A percentile compares a stretch with the other conserved stretches of the same genome.
These are phyloP conservation scores for Chrysodeixis includens DNA, from an alignment of 2,888 invertebrate genomes.

Conservation along the genomic window DNA sequence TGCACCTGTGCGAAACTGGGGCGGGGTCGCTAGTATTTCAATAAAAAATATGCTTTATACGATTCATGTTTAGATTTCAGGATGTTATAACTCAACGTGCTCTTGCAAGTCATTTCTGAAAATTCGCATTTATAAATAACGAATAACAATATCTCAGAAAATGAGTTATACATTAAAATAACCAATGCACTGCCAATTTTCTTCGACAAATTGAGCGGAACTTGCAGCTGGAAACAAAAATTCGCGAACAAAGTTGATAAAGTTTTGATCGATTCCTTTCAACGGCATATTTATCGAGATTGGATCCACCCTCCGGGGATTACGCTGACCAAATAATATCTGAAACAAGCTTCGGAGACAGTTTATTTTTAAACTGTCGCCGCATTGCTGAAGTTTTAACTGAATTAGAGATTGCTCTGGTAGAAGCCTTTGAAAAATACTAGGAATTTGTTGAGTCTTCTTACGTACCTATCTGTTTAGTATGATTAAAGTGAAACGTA, in stretches of 20 bases:
- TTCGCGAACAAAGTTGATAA: constrained; percentile 9
- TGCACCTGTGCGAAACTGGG: too few species aligned
- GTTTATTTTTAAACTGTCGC: constrained; percentile 7
- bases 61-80: too few species aligned
- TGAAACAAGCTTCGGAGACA: not conserved
- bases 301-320: constrained; percentile 5
- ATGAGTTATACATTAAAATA: not conserved
- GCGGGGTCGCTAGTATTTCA: too few species aligned
- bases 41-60: too few species aligned
- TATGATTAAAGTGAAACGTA: not conserved
- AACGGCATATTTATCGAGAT: constrained; percentile 12
- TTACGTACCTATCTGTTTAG: not conserved
- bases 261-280: constrained; percentile 18
- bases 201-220: constrained; percentile 5
- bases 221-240: constrained; percentile 3
- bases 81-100: too few species aligned
- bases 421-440: not conserved
- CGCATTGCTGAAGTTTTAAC: constrained; percentile 4
- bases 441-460: not conserved
- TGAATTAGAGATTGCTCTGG: not conserved
- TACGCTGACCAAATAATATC: not conserved
- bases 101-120: too few species aligned
- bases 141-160: not conserved
- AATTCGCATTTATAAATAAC: too few species aligned
- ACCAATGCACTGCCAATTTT: not conserved